These are phyloP conservation scores for Aphelenchoides avenae DNA, from an alignment of 1,140 invertebrate species.

Conservation along the genomic window DNA sequence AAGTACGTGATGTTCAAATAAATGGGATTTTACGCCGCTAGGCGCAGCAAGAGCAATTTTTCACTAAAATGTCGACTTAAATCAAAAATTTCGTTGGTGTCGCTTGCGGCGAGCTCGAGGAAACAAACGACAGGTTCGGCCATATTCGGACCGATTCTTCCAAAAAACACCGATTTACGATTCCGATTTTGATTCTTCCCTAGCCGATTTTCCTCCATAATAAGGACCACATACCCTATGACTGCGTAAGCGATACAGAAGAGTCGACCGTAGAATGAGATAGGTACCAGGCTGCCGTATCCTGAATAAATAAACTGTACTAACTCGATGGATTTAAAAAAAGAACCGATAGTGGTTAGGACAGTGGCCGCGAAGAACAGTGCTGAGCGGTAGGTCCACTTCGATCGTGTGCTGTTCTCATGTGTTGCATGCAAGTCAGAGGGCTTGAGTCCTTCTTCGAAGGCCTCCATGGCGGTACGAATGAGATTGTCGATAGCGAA, in stretches of 20 bases:
- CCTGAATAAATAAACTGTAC: slow-evolving; percentile 5
- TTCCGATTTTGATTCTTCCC: no score
- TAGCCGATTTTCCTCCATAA: no score
- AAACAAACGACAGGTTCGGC: no score
- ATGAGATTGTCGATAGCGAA: slow-evolving; percentile 32
- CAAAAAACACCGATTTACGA: no score
- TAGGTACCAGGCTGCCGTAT: slow-evolving; percentile 34
- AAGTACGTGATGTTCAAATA: no score
- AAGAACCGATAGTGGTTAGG: slow-evolving; percentile 38
- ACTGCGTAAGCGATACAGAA: slow-evolving; percentile 46
- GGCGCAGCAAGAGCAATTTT: no score
- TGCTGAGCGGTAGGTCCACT: slow-evolving; percentile 49
- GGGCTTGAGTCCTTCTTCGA: slow-evolving; percentile 15
- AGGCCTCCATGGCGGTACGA: slow-evolving; percentile 36
- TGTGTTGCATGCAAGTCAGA: neutral
- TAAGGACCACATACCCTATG: slow-evolving; percentile 30
- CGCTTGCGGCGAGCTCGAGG: no score
- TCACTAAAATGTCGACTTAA: no score
- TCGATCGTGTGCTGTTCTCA: slow-evolving; percentile 10
- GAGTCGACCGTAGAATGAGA: slow-evolving; percentile 40
- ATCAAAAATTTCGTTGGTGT: no score
- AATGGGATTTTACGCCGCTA: no score
- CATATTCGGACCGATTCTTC: no score
- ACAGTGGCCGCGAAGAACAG: slow-evolving; percentile 43
- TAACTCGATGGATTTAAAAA: slow-evolving; percentile 22